Evolutionary conservation across 2,888 invertebrate species (phyloP), one percentile per base, ranked within the genome.

Genomic region (Panzeria rudis): DNA sequence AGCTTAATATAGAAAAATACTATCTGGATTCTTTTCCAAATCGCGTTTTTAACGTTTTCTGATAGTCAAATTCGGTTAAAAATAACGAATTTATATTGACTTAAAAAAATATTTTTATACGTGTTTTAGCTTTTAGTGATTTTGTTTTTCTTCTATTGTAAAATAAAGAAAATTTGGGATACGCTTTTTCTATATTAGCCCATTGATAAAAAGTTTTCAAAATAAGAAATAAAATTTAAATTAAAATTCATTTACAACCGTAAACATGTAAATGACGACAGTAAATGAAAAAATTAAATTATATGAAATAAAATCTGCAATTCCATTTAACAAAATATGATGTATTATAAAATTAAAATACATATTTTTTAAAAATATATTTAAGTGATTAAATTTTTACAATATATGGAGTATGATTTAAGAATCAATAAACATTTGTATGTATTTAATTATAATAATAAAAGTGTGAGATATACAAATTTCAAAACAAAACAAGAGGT

Each of bases 361-460:
- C 29, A 29, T 29, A 4, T 29, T 54, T 8, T 23, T n/a, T 13
- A 56, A 11, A 38, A 6, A 38, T 38, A 59, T 56, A 15, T 59
- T 41, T 17, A 11, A 11, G n/a, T 50, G 61, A 38, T 61, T 20
- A 20, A 13, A 61, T 3, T 25, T 73, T 68, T 47, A 38, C 38
- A 20, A n/a, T 44, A 29, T 15, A 54, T 41, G 25, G 8, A n/a
- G 6, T n/a, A 47, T 35, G 15, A 35, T 41, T 29, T 13, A 64
- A 68, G 15, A 59, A 20, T 64, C 15, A 64, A 13, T 66, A 61
- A n/a, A n/a, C n/a, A n/a, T n/a, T n/a, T n/a, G n/a, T 29, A 2
- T 35, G 47, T 50, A 20, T 38, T 3, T 77, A 54, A 66, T 32
- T 56, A 44, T 54, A 41, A 61, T n/a, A 77, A 17, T 38, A 78